Base-by-base conservation (phyloP, 2,888 invertebrate genomes). In the Meteorus colon region DNA sequence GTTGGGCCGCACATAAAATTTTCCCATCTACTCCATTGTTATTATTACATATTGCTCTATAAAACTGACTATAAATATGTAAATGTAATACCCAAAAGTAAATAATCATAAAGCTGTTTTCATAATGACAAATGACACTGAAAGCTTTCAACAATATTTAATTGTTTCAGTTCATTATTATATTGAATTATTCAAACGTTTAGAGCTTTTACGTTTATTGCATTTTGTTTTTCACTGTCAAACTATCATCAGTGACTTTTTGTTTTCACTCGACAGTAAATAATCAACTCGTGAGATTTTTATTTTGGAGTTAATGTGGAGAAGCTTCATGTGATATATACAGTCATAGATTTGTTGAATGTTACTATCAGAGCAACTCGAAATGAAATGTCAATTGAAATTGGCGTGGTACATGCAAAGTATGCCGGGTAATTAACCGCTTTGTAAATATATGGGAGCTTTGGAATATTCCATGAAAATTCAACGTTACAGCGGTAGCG, bases 361-460 rank as follows among this genome's bases (percentile, higher is more conserved):
- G 37, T 34, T 37, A 60, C 12, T 8, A 19, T 51, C 41, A 62
- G 27, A 55, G 67, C 37, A 27, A 68, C 16, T 37, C 66, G 29
- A 72, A 65, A 66, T 71, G 41, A 67, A 75, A 72, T 72, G 65
- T 66, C 67, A 66, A 72, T 75, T 59, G 75, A 75, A 72, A 66
- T 75, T 75, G 60, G 48, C 34, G 27, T 66, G 19, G 60, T 67
- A n/a, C 45, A 41, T 24, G 29, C 41, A 29, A n/a, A 45, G 51
- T 73, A 78, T 77, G 51, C 77, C 81, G 79, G 83, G 83, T 86
- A 85, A 86, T 85, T 86, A 84, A 86, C 82, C 83, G 80, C 79
- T 82, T 74, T n/a, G 81, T 81, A 85, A 86, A 86, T 84, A 84
- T 80, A 73, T 69, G 51, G 74, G 62, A 12, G 78, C 81, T 81